Evolutionary conservation across 2,888 invertebrate genomes (phyloP).

Genomic region (Phorcus lineatus): DNA sequence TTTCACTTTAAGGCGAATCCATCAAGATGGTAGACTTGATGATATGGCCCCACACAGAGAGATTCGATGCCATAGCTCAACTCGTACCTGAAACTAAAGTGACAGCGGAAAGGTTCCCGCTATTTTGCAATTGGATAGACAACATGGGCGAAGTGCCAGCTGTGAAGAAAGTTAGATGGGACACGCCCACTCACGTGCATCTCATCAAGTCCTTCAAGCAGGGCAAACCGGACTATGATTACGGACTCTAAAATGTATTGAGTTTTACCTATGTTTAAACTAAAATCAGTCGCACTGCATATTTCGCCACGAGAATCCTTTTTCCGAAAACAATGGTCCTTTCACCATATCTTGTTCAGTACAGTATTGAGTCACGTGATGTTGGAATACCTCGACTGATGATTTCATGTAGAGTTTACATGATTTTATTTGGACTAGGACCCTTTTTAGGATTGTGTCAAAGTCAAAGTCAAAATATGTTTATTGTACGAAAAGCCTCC

Average conservation of each 20-base stretch:
- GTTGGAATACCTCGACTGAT: no score
- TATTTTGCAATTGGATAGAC: conserved; percentile 37
- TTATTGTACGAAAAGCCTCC: no score
- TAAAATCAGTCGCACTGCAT: no score
- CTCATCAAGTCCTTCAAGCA: not conserved
- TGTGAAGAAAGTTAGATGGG: conserved; percentile 36
- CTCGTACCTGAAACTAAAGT: conserved; percentile 18
- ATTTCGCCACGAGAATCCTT: no score
- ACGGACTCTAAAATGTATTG: conserved; percentile 9
- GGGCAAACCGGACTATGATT: conserved; percentile 32
- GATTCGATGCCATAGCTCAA: conserved; percentile 19
- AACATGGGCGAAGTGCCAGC: conserved; percentile 39
- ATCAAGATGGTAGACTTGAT: conserved; percentile 42
- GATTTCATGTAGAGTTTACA: no score
- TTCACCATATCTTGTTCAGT: no score
- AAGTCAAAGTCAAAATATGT: no score
- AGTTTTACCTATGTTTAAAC: no score
- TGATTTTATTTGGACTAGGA: no score
- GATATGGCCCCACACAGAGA: conserved; percentile 47
- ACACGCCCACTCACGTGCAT: conserved; percentile 8
- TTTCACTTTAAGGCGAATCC: conserved; percentile 36
- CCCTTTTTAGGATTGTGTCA: no score
- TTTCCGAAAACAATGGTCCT: no score
- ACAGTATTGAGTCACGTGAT: no score
- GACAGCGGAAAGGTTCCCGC: conserved; percentile 29